Evolutionary conservation across 2,797 vertebrate genomes (phyloP).

Genomic region (Smutsia temminckii): DNA sequence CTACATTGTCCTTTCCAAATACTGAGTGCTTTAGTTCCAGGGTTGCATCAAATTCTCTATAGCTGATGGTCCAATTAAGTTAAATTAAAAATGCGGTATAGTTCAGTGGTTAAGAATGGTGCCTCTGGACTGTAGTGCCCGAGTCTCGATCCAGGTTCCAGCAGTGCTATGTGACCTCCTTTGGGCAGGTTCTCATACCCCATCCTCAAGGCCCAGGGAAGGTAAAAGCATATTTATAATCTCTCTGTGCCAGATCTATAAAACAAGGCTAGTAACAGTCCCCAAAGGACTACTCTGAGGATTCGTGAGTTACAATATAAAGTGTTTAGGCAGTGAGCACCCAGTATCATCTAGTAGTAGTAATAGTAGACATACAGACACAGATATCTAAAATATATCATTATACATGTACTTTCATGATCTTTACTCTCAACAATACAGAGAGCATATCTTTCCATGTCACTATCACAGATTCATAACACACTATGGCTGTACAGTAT

Average conservation of each 20-base stretch:
- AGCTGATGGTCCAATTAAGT: not conserved
- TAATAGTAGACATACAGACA: not conserved
- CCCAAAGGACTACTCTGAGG: not conserved
- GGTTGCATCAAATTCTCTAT: not conserved
- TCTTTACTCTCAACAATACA: not conserved
- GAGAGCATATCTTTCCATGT: not conserved
- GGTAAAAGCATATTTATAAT: not conserved
- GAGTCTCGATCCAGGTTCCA: too few relatives aligned
- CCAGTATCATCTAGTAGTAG: not conserved
- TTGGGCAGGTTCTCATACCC: not conserved
- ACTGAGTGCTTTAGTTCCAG: not conserved
- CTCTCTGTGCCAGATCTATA: not conserved
- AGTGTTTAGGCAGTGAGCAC: not conserved
- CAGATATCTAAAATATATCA: not conserved
- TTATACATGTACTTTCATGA: not conserved
- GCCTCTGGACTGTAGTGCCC: not conserved
- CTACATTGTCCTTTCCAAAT: not conserved
- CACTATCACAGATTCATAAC: not conserved
- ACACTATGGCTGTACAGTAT: not conserved
- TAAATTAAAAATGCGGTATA: not conserved
- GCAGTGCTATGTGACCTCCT: not conserved
- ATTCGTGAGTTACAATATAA: too few relatives aligned
- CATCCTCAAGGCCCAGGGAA: not conserved
- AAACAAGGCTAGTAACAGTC: not conserved
- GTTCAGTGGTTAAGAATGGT: not conserved